phyloP scores from a whole-genome alignment of 1,140 invertebrate genomes.

The Drosophila pectinifera region DNA sequence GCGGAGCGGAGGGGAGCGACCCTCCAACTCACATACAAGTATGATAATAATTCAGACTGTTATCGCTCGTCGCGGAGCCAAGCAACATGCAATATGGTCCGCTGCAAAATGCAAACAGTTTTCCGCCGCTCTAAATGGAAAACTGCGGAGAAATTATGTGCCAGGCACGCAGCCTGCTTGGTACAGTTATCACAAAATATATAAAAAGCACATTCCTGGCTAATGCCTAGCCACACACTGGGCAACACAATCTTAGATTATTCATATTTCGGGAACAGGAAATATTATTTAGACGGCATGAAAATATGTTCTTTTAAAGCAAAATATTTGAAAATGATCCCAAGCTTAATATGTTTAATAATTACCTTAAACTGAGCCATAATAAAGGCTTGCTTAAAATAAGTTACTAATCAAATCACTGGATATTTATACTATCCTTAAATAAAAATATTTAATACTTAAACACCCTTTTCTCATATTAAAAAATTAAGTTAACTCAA shows the following conservation, averaged over 20 bases:
- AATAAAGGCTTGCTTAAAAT: too few species aligned
- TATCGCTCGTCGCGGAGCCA: conserved; percentile 50
- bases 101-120: conserved; percentile 53
- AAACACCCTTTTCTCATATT: too few species aligned
- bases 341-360: too few species aligned
- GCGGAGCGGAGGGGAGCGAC: conserved; percentile 7
- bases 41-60: conserved; percentile 81
- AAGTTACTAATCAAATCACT: too few species aligned
- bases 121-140: conserved; percentile 66
- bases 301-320: too few species aligned
- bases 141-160: conserved; percentile 70
- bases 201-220: conserved; percentile 43
- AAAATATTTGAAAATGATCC: too few species aligned
- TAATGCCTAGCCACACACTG: conserved; percentile 31
- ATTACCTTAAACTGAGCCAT: too few species aligned
- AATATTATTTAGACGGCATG: fast-evolving
- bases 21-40: conserved; percentile 40
- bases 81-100: conserved; percentile 72
- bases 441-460: too few species aligned
- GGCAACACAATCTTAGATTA: background rate
- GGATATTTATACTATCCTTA: too few species aligned
- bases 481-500: too few species aligned
- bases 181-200: conserved; percentile 74
- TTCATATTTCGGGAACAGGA: background rate
- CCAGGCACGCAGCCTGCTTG: conserved; percentile 64